Conservation (phyloP, 2,797 vertebrate genomes). For the Gorsachius magnificus region DNA sequence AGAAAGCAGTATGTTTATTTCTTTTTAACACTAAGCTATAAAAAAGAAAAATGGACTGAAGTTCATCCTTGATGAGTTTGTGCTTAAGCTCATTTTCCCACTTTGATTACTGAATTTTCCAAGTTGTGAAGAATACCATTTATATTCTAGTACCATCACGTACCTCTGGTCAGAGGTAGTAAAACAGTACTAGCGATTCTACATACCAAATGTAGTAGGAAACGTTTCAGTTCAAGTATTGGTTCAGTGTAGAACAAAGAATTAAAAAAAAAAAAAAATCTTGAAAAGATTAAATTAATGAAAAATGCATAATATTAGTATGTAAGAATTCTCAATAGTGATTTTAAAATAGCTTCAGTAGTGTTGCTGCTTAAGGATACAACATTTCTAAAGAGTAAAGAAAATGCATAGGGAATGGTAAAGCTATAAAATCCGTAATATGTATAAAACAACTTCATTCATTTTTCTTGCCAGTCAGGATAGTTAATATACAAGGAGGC, state of each 20-base stretch:
- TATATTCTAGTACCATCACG: background rate
- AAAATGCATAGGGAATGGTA: background rate
- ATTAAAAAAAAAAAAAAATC: background rate
- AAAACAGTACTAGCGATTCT: background rate
- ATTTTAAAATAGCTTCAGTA: background rate
- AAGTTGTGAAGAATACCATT: background rate
- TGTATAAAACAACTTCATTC: background rate
- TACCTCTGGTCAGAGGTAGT: background rate
- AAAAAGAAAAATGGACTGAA: conserved; percentile 20
- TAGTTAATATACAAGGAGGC: rapidly evolving
- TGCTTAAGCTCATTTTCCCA: background rate
- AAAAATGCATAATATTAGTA: background rate
- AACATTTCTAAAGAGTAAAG: background rate
- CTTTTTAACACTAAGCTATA: conserved; percentile 24
- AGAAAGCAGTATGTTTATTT: conserved; percentile 53
- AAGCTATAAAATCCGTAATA: background rate
- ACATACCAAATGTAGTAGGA: background rate
- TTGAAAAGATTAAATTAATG: background rate
- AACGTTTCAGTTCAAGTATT: background rate
- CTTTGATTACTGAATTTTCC: background rate
- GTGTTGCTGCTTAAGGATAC: background rate
- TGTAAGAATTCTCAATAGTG: background rate
- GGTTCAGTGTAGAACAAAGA: background rate
- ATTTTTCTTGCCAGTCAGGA: background rate
- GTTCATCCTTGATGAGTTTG: background rate